phyloP scores from a whole-genome alignment of 2,113 vertebrate genomes.

The Petroica traversi region DNA sequence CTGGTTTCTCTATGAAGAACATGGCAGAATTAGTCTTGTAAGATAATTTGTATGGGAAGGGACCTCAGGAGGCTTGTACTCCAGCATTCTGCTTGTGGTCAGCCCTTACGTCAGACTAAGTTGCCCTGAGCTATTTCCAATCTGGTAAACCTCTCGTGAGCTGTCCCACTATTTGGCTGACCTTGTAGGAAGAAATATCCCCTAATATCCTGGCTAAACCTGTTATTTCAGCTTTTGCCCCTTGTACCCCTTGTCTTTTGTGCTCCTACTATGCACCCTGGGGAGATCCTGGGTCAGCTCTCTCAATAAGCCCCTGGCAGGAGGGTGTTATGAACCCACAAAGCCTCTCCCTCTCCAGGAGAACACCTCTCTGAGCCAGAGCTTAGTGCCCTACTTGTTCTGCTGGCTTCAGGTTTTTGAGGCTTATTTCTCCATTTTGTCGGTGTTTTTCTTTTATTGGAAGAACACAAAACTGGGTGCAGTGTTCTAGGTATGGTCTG shows the following conservation, averaged over 20 bases:
- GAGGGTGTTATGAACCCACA: background rate
- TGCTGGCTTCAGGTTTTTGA: background rate
- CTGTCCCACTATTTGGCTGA: background rate
- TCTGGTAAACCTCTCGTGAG: background rate
- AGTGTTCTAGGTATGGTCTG: background rate
- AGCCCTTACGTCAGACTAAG: background rate
- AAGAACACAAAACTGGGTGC: background rate
- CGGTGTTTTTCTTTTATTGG: background rate
- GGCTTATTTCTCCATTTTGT: background rate
- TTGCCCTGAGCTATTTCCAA: background rate
- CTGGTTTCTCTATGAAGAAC: background rate
- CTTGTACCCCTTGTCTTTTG: background rate
- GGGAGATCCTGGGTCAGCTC: background rate
- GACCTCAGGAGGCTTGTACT: rapidly evolving
- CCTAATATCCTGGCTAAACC: background rate
- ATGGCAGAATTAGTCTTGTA: background rate
- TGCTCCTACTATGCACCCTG: background rate
- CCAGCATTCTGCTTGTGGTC: background rate
- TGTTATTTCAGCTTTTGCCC: background rate
- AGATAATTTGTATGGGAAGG: background rate
- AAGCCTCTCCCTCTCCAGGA: background rate
- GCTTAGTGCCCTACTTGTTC: background rate
- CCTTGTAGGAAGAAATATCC: background rate
- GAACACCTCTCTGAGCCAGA: background rate
- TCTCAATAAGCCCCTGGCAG: background rate